Percentiles rank a stretch among this genome's conserved stretches.
Evolutionary conservation across 2,113 vertebrate species (phyloP).

Genomic region (Coptodon rendalli): DNA sequence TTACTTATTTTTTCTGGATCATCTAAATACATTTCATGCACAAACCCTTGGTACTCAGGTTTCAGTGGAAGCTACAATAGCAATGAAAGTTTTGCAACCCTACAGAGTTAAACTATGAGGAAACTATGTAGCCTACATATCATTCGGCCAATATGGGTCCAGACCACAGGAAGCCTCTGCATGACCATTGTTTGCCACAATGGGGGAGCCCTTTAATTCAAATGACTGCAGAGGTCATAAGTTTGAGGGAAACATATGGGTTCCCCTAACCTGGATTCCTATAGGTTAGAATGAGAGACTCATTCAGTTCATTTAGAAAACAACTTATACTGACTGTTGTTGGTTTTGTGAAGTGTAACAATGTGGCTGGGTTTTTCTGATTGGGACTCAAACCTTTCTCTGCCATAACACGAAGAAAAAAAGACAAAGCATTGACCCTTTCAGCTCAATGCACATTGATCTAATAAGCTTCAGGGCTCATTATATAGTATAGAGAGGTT

Average conservation of each 20-base stretch:
- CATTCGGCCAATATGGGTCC: neutral
- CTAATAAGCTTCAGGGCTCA: conserved; percentile 67
- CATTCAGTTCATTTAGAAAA: conserved; percentile 47
- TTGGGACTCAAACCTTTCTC: conserved; percentile 39
- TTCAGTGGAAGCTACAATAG: neutral
- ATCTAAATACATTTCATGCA: neutral
- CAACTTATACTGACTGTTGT: conserved; percentile 38
- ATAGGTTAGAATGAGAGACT: neutral
- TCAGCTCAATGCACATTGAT: conserved; percentile 57
- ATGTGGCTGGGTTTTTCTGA: conserved; percentile 67
- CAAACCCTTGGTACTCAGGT: neutral
- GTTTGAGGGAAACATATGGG: neutral
- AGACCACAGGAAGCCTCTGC: neutral
- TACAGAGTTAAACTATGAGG: neutral
- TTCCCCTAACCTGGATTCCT: neutral
- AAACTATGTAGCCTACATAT: neutral
- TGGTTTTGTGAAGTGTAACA: conserved; percentile 63
- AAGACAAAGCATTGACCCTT: conserved; percentile 30
- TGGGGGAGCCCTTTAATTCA: neutral
- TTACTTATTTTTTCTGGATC: neutral
- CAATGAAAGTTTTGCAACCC: neutral
- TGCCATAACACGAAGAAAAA: conserved; percentile 26
- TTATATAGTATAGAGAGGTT: conserved; percentile 55
- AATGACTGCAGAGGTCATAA: neutral
- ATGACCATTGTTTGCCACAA: neutral